These are phyloP conservation scores for Drosophila crucigera DNA, from an alignment of 2,888 invertebrate species.

Conservation along the genomic window DNA sequence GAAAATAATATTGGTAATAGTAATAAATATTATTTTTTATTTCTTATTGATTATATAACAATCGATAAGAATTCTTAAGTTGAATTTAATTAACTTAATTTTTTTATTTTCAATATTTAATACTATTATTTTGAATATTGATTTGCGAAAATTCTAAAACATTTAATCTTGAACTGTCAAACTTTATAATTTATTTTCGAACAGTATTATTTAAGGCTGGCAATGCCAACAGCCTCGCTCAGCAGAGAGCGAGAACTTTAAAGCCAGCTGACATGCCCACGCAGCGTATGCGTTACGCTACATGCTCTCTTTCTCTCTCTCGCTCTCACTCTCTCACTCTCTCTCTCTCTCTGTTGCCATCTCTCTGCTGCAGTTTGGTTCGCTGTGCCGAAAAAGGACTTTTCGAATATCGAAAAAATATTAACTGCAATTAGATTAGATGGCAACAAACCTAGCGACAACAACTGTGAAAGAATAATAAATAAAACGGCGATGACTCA, in stretches of 20 bases:
- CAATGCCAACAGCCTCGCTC: constrained; percentile 10
- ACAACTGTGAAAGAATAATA: constrained; percentile 57
- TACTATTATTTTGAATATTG: too few relatives aligned
- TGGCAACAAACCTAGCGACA: constrained; percentile 30
- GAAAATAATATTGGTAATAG: too few relatives aligned
- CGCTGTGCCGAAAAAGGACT: constrained; percentile 23
- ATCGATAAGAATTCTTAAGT: neutral
- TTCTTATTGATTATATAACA: neutral
- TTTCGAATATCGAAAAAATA: constrained; percentile 68
- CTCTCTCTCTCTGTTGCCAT: neutral
- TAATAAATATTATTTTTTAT: neutral
- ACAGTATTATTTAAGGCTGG: constrained; percentile 22
- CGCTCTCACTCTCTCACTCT: neutral
- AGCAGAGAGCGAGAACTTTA: constrained; percentile 6
- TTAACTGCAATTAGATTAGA: constrained; percentile 69
- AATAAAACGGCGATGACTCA: constrained; percentile 70
- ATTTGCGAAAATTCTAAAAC: neutral
- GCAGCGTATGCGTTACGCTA: constrained; percentile 5
- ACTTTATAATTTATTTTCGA: constrained; percentile 2
- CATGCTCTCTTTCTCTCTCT: neutral
- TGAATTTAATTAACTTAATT: neutral
- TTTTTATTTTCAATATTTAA: neutral
- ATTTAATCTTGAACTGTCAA: neutral
- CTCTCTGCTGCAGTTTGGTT: constrained; percentile 37
- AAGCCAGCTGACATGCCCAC: constrained; percentile 32